Conservation (phyloP, 2,113 vertebrate genomes). For the Lophochroa leadbeateri region DNA sequence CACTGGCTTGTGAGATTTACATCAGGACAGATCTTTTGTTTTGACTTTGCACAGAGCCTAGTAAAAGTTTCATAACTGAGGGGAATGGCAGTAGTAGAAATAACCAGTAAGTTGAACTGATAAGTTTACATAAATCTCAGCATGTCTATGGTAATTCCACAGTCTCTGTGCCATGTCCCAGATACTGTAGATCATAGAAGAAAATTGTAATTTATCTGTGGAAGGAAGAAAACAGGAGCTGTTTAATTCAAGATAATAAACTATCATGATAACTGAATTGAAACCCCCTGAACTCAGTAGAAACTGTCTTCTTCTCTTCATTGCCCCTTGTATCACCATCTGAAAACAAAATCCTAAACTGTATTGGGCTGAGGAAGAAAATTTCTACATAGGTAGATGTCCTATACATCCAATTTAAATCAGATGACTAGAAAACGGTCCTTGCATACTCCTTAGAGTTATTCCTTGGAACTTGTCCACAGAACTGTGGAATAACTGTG, state of each 20-base stretch:
- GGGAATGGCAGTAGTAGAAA: background rate
- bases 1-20: background rate
- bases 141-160: background rate
- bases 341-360: background rate
- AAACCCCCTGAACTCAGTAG: background rate
- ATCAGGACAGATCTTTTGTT: background rate
- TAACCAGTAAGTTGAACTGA: background rate
- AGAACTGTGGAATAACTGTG: background rate
- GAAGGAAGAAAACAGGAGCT: background rate
- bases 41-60: background rate
- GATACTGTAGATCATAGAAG: background rate
- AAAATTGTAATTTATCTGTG: background rate
- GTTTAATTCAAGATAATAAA: background rate
- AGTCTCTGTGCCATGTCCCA: background rate
- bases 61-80: background rate
- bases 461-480: background rate
- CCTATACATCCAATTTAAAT: background rate
- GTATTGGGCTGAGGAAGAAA: background rate
- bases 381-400: background rate
- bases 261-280: background rate
- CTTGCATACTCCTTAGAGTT: background rate
- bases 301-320: background rate
- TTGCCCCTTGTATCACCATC: background rate
- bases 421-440: background rate
- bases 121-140: background rate